Base-by-base conservation (phyloP, 2,113 vertebrate species). In the Cyrtonyx montezumae region DNA sequence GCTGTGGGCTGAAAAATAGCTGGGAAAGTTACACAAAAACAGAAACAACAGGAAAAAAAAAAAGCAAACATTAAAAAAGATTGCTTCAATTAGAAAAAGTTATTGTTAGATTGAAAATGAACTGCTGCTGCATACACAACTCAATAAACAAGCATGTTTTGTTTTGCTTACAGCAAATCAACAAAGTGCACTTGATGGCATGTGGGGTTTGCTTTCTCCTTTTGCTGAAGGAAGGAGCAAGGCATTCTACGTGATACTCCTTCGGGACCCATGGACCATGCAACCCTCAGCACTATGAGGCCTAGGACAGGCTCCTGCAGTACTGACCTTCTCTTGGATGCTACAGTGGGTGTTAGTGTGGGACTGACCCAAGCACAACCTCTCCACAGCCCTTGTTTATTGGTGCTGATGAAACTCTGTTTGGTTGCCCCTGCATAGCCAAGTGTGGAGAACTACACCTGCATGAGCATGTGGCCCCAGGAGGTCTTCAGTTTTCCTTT, bases 21-120 rank as follows among this genome's bases (percentile, higher is more conserved):
- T 3, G 3, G 43, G 68, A 88, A 78, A 65, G 65, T 37, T 28
- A 19, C 49, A 11, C 3, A 48, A 43, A 43, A 51, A 55, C 26
- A 55, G 15, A 55, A 22, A 19, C 25, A 37, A 48, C 21, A 11
- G 20, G 4, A 11, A 67, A 37, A 28, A 32, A n/a, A 36, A 49
- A 79, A 73, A 56, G 23, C 9, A 13, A 45, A 45, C 10, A 15
- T 65, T 20, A 6, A 0, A 51, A 42, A 76, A 43, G 28, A 56
- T 67, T 46, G 56, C 87, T 91, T 94, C 62, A 53, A n/a, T 61
- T 79, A 55, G 56, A 32, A 46, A 13, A 40, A 45, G 81, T 79
- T 75, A 26, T 68, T 69, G 46, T 78, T 69, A 43, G 59, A 43
- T 88, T 68, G 75, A 79, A 93, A 93, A 71, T 63, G 71, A 69